Evolutionary conservation across 2,888 invertebrate species (phyloP), one percentile per base, ranked within the genome.

Genomic region (Drosophila glabriapex): DNA sequence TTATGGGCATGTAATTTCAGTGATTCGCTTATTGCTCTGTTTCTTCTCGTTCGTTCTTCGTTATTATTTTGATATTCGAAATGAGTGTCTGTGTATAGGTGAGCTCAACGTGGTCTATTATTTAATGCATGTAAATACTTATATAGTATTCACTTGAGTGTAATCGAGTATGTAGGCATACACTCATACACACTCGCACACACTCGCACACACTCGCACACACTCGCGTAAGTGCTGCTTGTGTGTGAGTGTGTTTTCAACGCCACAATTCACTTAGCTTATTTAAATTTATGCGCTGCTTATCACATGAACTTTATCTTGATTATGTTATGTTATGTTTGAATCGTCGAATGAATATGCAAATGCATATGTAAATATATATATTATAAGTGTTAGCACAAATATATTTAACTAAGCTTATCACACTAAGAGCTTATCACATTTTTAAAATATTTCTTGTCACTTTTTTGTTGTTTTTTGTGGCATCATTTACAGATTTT

Each of bases 271-370:
- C 90, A 89, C 90, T 84, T 89, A 78, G 76, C 80, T 78, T 90
- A 90, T 91, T 78, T 80, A 88, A 90, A 90, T 82, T 90, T 83
- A 81, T 80, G 85, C 86, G 79, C 79, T 76, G 78, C 89, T 91
- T 90, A 91, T 86, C 89, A 84, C 91, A 82, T 85, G 89, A 89
- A 86, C 80, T 89, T 86, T 80, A 86, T 90, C 73, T 91, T 88
- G 83, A 90, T 90, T 90, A 78, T 72, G 74, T 59, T 78, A 61
- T 69, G 75, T 82, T 78, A 64, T 71, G 72, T 82, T 75, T 83
- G 67, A 72, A 66, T 74, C 43, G 63, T 46, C 43, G 58, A 37
- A 52, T 39, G 33, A 54, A 62, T 62, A 37, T 59, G 56, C 29
- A 56, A 58, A 68, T 22, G 37, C 46, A 56, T 54, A 60, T 37